A percentile compares a stretch with the other conserved stretches of the same genome.
phyloP scores from a whole-genome alignment of 1,140 invertebrate genomes.

The Planococcus citri region DNA sequence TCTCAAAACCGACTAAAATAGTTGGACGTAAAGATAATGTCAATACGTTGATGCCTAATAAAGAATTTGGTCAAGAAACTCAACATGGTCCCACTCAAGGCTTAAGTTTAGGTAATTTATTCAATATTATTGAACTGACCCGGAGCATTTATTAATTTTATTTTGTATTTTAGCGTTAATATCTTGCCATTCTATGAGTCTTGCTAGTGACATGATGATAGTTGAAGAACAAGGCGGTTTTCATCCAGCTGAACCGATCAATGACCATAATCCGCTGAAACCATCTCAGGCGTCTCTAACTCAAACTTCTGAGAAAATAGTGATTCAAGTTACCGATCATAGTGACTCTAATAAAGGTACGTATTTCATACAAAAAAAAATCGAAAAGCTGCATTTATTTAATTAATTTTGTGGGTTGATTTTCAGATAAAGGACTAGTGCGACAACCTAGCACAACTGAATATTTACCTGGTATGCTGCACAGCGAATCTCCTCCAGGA shows the following conservation, averaged over 20 bases:
- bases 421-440: constrained; percentile 45
- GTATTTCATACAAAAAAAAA: neutral
- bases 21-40: constrained; percentile 26
- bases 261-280: constrained; percentile 5
- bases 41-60: constrained; percentile 17
- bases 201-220: constrained; percentile 21
- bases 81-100: constrained; percentile 32
- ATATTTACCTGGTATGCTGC: constrained; percentile 81
- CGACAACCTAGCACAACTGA: constrained; percentile 73
- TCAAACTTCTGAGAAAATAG: constrained; percentile 11
- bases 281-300: constrained; percentile 20
- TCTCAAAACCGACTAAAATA: constrained; percentile 30
- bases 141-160: constrained; percentile 4
- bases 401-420: no score
- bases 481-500: constrained; percentile 57
- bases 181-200: constrained; percentile 27
- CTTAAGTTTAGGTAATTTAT: constrained; percentile 34
- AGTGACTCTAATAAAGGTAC: neutral
- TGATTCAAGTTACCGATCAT: constrained; percentile 12
- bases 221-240: neutral
- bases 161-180: constrained; percentile 25
- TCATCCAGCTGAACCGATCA: constrained; percentile 23
- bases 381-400: no score
- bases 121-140: neutral
- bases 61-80: constrained; percentile 20